Percentiles rank a stretch among this genome's conserved stretches.
Conservation (phyloP, 2,797 vertebrate genomes). For the Adrianichthys oophorus region DNA sequence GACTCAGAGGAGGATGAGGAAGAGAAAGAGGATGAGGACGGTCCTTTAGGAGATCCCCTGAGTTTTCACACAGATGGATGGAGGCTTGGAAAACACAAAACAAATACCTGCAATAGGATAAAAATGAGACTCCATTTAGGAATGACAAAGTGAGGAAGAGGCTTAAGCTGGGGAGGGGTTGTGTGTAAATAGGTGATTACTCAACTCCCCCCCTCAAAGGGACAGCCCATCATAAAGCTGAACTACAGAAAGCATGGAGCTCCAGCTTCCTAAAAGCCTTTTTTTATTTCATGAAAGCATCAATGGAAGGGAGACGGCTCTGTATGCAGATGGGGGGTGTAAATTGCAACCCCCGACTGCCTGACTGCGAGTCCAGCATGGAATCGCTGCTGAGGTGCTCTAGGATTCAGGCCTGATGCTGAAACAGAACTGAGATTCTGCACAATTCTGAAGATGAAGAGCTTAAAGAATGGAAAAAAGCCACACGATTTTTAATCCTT, state of each 20-base stretch:
- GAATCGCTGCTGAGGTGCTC: slow-evolving; percentile 43
- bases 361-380: slow-evolving; percentile 52
- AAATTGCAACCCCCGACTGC: slow-evolving; percentile 60
- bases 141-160: slow-evolving; percentile 6
- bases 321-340: slow-evolving; percentile 72
- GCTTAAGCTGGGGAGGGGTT: neutral
- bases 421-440: too few relatives aligned
- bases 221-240: too few relatives aligned
- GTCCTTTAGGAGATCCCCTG: too few relatives aligned
- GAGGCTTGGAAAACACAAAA: slow-evolving; percentile 1
- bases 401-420: too few relatives aligned
- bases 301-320: slow-evolving; percentile 68
- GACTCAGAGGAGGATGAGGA: slow-evolving; percentile 37
- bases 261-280: too few relatives aligned
- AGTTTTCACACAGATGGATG: slow-evolving; percentile 7
- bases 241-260: too few relatives aligned
- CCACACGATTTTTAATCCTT: too few relatives aligned
- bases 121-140: slow-evolving; percentile 4
- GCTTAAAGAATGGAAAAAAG: too few relatives aligned
- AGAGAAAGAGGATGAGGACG: slow-evolving; percentile 31
- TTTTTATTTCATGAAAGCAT: slow-evolving; percentile 66
- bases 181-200: neutral
- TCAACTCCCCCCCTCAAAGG: too few relatives aligned
- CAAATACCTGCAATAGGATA: too few relatives aligned
- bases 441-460: too few relatives aligned